Evolutionary conservation across 2,113 vertebrate genomes (phyloP).

Genomic region (Lophura nycthemera): DNA sequence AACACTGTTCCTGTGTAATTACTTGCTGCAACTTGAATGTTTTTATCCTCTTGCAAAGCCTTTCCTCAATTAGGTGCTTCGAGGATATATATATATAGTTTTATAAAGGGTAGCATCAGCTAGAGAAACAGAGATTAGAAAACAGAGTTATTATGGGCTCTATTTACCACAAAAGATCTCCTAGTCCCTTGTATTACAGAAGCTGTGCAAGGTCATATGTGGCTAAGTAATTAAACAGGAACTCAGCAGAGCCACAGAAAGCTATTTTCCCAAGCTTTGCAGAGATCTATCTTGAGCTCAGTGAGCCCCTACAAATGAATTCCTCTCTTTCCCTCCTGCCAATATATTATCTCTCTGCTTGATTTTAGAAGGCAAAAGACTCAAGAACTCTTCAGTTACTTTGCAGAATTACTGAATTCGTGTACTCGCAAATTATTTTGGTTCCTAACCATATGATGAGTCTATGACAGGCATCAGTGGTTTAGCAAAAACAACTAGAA

Average conservation of each 20-base stretch:
- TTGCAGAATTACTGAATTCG: background rate
- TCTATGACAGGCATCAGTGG: background rate
- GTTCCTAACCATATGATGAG: background rate
- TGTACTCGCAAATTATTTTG: background rate
- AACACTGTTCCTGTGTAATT: background rate
- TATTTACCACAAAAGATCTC: constrained; percentile 13
- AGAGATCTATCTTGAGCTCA: background rate
- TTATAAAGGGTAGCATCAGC: background rate
- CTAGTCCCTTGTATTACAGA: background rate
- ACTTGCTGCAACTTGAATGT: background rate
- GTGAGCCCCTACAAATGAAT: constrained; percentile 1
- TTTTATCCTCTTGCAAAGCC: background rate
- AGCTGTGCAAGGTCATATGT: constrained; percentile 19
- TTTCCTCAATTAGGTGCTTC: background rate
- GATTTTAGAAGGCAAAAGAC: background rate
- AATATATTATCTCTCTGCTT: background rate
- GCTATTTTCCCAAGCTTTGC: constrained; percentile 22
- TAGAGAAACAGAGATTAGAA: background rate
- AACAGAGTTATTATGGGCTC: background rate
- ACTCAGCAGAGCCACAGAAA: constrained; percentile 37
- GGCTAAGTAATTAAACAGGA: constrained; percentile 50
- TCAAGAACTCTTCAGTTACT: background rate
- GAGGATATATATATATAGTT: background rate
- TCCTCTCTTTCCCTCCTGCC: background rate
- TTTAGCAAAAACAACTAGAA: background rate